A percentile compares a stretch with the other conserved stretches of the same genome.
Evolutionary conservation across 2,113 vertebrate species (phyloP).

Genomic region (Cheirogaleus medius): DNA sequence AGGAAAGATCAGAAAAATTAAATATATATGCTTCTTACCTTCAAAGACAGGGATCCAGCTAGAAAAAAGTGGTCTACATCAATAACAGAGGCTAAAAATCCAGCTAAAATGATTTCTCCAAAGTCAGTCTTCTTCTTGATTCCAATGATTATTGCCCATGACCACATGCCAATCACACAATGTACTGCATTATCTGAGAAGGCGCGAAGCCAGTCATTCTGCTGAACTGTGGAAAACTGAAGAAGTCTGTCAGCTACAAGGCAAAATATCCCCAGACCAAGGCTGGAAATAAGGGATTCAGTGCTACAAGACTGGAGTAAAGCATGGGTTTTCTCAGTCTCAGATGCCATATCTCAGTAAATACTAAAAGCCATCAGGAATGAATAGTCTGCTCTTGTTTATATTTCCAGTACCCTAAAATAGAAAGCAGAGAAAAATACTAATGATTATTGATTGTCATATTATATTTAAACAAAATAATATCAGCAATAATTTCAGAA

Average conservation of each 20-base stretch:
- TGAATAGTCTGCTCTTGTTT: slow-evolving; percentile 59
- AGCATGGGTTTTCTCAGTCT: slow-evolving; percentile 92
- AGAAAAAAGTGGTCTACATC: slow-evolving; percentile 95
- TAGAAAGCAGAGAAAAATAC: slow-evolving; percentile 57
- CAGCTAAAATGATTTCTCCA: slow-evolving; percentile 93
- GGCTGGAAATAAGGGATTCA: slow-evolving; percentile 91
- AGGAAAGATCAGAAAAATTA: slow-evolving; percentile 39
- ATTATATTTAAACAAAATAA: neutral
- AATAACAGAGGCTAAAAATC: slow-evolving; percentile 93
- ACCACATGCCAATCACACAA: slow-evolving; percentile 93
- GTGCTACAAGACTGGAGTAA: slow-evolving; percentile 94
- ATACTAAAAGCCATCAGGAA: slow-evolving; percentile 49
- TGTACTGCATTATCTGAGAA: slow-evolving; percentile 93
- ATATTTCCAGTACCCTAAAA: slow-evolving; percentile 72
- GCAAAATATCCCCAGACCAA: slow-evolving; percentile 93
- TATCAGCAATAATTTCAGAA: neutral
- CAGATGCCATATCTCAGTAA: slow-evolving; percentile 86
- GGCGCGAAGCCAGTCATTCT: slow-evolving; percentile 92
- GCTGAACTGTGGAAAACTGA: slow-evolving; percentile 90
- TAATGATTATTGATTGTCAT: neutral
- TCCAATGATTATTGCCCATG: slow-evolving; percentile 95
- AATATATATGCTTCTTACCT: slow-evolving; percentile 84
- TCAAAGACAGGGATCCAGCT: slow-evolving; percentile 94
- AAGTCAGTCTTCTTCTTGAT: slow-evolving; percentile 94
- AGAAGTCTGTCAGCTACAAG: slow-evolving; percentile 90